Conservation (phyloP, 2,113 vertebrate genomes). For the Heptranchias perlo region DNA sequence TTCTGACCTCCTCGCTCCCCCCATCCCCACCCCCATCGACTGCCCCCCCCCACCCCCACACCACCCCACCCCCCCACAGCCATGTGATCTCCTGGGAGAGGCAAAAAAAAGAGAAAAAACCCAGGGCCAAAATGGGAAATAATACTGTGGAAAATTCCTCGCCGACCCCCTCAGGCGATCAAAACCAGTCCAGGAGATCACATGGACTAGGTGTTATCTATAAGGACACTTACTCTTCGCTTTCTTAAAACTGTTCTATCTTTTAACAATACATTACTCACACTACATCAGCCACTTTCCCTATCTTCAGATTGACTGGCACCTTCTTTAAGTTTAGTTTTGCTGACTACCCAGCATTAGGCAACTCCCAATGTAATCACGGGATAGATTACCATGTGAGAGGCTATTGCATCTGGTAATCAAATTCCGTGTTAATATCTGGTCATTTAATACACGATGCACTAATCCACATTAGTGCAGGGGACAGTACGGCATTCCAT, state of each 20-base stretch:
- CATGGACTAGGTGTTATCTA: too few relatives aligned
- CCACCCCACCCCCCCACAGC: not conserved
- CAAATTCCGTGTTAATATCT: not conserved
- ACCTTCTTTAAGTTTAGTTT: not conserved
- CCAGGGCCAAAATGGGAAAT: not conserved
- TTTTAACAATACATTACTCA: not conserved
- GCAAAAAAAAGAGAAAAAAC: not conserved
- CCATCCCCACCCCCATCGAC: too few relatives aligned
- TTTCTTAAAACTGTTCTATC: not conserved
- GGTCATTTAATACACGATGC: not conserved
- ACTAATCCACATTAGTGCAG: not conserved
- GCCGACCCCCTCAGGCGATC: not conserved
- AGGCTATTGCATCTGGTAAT: not conserved
- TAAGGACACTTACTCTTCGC: not conserved
- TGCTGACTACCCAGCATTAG: not conserved
- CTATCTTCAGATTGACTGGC: not conserved
- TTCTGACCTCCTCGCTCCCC: not conserved
- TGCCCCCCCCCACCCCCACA: too few relatives aligned
- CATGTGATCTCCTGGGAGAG: not conserved
- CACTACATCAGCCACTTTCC: not conserved
- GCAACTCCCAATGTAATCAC: not conserved
- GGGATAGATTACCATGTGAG: not conserved
- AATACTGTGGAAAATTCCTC: not conserved
- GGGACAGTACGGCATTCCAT: not conserved
- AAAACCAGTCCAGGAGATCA: not conserved